These are phyloP conservation scores for Acronicta aceris DNA, from an alignment of 2,888 invertebrate genomes.

Conservation along the genomic window DNA sequence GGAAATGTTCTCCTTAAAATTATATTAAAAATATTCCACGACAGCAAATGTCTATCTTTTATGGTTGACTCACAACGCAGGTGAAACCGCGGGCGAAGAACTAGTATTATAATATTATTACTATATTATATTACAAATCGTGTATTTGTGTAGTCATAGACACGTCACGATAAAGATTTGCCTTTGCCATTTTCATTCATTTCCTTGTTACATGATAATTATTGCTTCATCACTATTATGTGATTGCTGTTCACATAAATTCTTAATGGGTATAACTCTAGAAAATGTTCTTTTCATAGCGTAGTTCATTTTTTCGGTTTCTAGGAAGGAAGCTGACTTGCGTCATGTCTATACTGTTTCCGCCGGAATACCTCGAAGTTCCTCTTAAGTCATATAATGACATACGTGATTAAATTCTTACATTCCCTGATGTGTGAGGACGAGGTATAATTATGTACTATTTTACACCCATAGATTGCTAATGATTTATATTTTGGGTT, in stretches of 20 bases:
- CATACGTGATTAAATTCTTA: slow-evolving; percentile 23
- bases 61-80: too few relatives aligned
- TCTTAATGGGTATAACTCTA: slow-evolving; percentile 9
- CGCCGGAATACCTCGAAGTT: slow-evolving; percentile 35
- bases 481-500: too few relatives aligned
- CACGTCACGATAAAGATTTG: slow-evolving; percentile 16
- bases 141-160: slow-evolving; percentile 1
- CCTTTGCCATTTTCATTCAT: slow-evolving; percentile 31
- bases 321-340: slow-evolving; percentile 29
- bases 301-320: slow-evolving; percentile 19
- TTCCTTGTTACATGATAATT: slow-evolving; percentile 44
- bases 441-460: too few relatives aligned
- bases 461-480: too few relatives aligned
- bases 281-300: slow-evolving; percentile 22
- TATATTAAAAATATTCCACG: too few relatives aligned
- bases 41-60: too few relatives aligned
- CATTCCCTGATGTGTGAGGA: neutral
- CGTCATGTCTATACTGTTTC: slow-evolving; percentile 44
- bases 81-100: too few relatives aligned
- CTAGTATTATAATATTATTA: neutral
- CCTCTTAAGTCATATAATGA: slow-evolving; percentile 20
- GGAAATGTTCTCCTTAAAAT: too few relatives aligned
- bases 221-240: slow-evolving; percentile 38
- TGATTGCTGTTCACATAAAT: slow-evolving; percentile 30
- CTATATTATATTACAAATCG: neutral